phyloP scores from a whole-genome alignment of 1,140 invertebrate genomes.

The Orchesella cincta region DNA sequence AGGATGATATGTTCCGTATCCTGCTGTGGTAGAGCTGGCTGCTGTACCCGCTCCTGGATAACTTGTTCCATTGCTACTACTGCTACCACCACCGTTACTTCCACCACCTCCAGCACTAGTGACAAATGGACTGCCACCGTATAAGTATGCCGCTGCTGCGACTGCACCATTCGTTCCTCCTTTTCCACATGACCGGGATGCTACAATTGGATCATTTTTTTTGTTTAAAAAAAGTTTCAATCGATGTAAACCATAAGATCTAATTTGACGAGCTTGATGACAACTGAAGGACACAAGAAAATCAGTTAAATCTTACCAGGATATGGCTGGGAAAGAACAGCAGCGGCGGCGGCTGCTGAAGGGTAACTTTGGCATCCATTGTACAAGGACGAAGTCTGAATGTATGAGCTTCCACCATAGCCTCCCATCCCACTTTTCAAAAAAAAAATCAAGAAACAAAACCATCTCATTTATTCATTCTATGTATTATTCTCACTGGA shows the following conservation, averaged over 20 bases:
- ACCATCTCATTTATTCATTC: background rate
- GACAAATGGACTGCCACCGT: background rate
- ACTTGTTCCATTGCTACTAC: background rate
- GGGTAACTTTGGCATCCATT: conserved; percentile 49
- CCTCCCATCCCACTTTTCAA: conserved; percentile 46
- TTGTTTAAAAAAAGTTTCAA: no score
- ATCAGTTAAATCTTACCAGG: conserved; percentile 42
- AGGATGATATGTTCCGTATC: conserved; percentile 15
- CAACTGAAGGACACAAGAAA: conserved; percentile 30
- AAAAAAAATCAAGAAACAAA: background rate
- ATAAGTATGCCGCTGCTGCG: background rate
- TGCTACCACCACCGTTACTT: background rate
- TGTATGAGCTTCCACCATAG: conserved; percentile 44
- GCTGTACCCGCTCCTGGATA: conserved; percentile 23
- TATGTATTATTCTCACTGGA: background rate
- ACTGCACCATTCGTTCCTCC: background rate
- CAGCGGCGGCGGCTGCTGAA: conserved; percentile 37
- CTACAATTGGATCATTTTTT: conserved; percentile 2
- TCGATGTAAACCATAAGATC: background rate
- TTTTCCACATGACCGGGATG: conserved; percentile 15
- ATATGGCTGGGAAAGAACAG: conserved; percentile 50
- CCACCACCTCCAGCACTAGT: background rate
- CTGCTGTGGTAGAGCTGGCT: background rate
- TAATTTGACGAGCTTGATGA: conserved; percentile 41
- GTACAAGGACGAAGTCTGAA: conserved; percentile 48